Base-by-base conservation (phyloP, 2,797 vertebrate species). In the Brotogeris chrysoptera region DNA sequence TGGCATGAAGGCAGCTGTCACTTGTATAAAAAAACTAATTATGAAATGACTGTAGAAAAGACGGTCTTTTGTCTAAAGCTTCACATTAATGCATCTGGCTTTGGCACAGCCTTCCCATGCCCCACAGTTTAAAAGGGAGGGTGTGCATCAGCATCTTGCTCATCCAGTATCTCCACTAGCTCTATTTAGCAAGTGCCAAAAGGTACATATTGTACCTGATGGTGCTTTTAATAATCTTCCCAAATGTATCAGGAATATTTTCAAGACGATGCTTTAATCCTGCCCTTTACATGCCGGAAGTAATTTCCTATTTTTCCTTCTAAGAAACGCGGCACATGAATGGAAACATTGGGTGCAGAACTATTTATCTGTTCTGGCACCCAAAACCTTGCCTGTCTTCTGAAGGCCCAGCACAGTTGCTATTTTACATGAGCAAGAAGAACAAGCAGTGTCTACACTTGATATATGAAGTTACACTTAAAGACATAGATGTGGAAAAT, bases 1-100 rank as follows among this genome's bases (percentile, higher is more conserved):
- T 93, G 94, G 91, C 85, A 92, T 43, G 64, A 90, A 92, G 76
- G 77, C 80, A 86, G 88, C 44, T 82, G 88, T 72, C 83, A 94
- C 80, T 96, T 66, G 53, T 68, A 39, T 55, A 88, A 84, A 94
- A 95, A 88, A 89, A 18, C 13, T 93, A 91, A 95, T 94, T 90
- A 88, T 4, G 0, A 94, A 93, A 81, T 73, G 50, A 81, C 61
- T 83, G 84, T 55, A 80, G 44, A 87, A 96, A 94, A 91, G 32
- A 71, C 5, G 27, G 27, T 36, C 77, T 91, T 88, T 94, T 94
- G 77, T 96, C 76, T 64, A 69, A 81, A 92, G 66, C 50, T 68
- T 63, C 52, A 91, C 18, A 52, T 27, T 49, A 47, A 86, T 2
- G 1, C 64, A 90, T 84, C 28, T 90, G 64, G 28, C 60, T 90